phyloP scores from a whole-genome alignment of 2,113 vertebrate species.

The Anhinga rufa region DNA sequence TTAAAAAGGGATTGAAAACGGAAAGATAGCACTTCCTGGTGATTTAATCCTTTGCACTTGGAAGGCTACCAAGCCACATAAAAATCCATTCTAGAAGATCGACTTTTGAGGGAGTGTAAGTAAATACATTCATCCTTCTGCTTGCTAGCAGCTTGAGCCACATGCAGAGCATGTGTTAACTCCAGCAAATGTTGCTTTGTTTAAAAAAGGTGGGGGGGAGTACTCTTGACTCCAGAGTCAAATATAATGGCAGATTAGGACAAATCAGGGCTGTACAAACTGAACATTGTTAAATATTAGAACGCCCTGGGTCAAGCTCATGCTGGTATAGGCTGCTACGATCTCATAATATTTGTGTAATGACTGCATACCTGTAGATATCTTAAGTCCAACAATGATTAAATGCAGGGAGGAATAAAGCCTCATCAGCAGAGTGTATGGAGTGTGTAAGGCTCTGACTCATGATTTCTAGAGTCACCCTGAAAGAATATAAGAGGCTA shows the following conservation, averaged over 20 bases:
- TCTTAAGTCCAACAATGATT: background rate
- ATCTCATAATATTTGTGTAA: background rate
- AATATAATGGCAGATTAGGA: background rate
- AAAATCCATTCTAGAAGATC: slow-evolving; percentile 17
- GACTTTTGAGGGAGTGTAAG: slow-evolving; percentile 5
- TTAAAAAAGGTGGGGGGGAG: background rate
- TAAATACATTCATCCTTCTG: slow-evolving; percentile 25
- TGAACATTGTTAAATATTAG: background rate
- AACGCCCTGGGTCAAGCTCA: background rate
- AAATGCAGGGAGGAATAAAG: background rate
- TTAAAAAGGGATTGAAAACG: slow-evolving; percentile 20
- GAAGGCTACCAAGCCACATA: slow-evolving; percentile 48
- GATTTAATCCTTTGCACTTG: slow-evolving; percentile 54
- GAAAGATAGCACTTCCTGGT: slow-evolving; percentile 47
- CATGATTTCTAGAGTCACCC: background rate
- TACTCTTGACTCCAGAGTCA: background rate
- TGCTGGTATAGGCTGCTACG: background rate
- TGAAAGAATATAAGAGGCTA: background rate
- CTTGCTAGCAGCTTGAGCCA: background rate
- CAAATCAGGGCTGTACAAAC: background rate
- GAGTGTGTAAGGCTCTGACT: background rate
- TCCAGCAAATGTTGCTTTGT: background rate
- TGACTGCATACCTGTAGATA: background rate
- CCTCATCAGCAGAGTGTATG: background rate
- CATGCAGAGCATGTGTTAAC: background rate